Evolutionary conservation across 1,140 invertebrate species (phyloP).

Genomic region (Dendroctonus valens): DNA sequence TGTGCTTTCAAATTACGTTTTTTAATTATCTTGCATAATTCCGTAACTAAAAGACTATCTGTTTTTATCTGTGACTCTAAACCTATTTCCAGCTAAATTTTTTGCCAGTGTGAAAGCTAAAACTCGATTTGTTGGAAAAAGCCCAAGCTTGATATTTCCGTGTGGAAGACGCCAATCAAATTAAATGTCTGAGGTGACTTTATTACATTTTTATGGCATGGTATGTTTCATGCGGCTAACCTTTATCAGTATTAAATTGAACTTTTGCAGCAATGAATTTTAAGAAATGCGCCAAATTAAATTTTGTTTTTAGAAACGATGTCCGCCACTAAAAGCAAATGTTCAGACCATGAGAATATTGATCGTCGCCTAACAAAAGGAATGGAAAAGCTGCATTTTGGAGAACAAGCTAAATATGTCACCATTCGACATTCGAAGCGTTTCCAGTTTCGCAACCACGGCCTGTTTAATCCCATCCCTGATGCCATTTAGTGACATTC

Average conservation of each 20-base stretch:
- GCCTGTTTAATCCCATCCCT: neutral
- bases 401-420: neutral
- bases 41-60: too few relatives aligned
- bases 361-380: neutral
- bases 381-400: neutral
- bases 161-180: too few relatives aligned
- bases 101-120: too few relatives aligned
- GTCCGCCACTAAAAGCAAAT: too few relatives aligned
- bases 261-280: neutral
- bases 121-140: too few relatives aligned
- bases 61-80: too few relatives aligned
- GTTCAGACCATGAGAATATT: neutral
- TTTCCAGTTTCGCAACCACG: neutral
- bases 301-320: neutral
- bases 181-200: too few relatives aligned
- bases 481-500: constrained; percentile 2
- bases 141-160: too few relatives aligned
- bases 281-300: neutral
- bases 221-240: neutral
- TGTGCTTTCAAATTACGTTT: too few relatives aligned
- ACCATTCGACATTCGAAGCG: neutral
- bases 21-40: too few relatives aligned
- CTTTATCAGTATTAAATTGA: neutral
- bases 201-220: neutral
- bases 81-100: too few relatives aligned